phyloP scores from a whole-genome alignment of 2,113 vertebrate genomes.

The Serilophus lunatus region DNA sequence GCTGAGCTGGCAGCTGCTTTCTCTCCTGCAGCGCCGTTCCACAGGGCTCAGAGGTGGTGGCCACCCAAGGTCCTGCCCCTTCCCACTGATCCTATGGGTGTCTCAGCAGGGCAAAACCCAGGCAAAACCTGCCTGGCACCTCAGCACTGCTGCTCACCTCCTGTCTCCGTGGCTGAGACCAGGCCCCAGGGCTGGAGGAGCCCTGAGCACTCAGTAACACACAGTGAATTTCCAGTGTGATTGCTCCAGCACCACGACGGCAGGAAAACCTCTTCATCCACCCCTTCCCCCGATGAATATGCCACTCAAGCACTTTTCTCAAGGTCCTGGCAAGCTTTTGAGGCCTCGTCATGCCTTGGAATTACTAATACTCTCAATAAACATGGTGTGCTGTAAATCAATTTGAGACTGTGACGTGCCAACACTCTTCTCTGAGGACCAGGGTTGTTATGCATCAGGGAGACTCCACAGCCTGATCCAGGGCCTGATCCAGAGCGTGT shows the following conservation, averaged over 20 bases:
- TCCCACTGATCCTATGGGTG: neutral
- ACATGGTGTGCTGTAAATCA: neutral
- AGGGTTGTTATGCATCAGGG: neutral
- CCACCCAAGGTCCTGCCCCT: neutral
- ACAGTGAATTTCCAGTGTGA: neutral
- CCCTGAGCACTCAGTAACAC: no score
- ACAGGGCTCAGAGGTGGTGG: neutral
- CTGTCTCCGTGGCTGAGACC: fast-evolving
- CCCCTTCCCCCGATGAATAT: neutral
- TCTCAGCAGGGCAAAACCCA: neutral
- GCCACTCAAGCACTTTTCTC: neutral
- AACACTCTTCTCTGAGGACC: neutral
- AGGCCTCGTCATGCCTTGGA: neutral
- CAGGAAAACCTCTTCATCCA: neutral
- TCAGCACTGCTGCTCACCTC: neutral
- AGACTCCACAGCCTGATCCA: neutral
- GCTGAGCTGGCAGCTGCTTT: neutral
- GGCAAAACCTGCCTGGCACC: neutral
- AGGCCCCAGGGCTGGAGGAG: neutral
- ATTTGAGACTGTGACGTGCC: neutral
- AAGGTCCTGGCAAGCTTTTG: neutral
- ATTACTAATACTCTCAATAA: neutral
- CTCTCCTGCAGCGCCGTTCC: neutral
- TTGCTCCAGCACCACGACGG: fast-evolving
- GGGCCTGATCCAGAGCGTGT: neutral